Conservation (phyloP, 2,888 invertebrate genomes). For the Sclerodermus sp. region DNA sequence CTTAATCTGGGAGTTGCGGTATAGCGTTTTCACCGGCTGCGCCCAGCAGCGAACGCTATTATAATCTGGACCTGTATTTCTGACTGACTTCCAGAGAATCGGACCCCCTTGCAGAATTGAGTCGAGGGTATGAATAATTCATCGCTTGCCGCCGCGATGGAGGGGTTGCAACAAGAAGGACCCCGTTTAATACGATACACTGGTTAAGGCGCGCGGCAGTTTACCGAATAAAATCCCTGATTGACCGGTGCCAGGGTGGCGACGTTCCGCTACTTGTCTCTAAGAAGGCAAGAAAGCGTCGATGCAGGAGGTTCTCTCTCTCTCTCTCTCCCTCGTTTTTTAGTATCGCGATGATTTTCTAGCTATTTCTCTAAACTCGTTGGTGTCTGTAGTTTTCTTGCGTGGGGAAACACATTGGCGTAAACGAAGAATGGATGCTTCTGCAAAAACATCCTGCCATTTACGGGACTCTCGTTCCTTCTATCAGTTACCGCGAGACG, state of each 20-base stretch:
- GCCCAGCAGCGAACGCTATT: constrained; percentile 25
- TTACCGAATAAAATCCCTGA: constrained; percentile 52
- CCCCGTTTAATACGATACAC: constrained; percentile 53
- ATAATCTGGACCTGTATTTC: constrained; percentile 43
- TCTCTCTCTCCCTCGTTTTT: too few relatives aligned
- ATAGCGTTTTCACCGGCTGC: constrained; percentile 13
- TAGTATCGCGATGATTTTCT: too few relatives aligned
- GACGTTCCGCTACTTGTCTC: constrained; percentile 32
- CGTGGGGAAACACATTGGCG: constrained; percentile 2
- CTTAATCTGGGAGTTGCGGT: constrained; percentile 11
- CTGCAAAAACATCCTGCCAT: constrained; percentile 24
- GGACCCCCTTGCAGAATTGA: constrained; percentile 49
- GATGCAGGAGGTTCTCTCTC: too few relatives aligned
- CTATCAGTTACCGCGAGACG: constrained; percentile 17
- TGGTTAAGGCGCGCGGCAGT: constrained; percentile 49
- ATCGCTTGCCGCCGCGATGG: constrained; percentile 29
- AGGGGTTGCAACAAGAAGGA: constrained; percentile 36
- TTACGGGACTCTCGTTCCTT: constrained; percentile 23
- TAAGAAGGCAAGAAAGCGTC: constrained; percentile 42
- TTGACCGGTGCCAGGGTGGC: constrained; percentile 49
- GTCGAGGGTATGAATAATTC: constrained; percentile 53
- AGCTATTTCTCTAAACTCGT: neutral
- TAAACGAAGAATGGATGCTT: constrained; percentile 23
- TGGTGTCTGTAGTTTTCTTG: too few relatives aligned
- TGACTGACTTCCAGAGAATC: constrained; percentile 43